phyloP scores from a whole-genome alignment of 2,888 invertebrate species.

The Synergus japonicus region DNA sequence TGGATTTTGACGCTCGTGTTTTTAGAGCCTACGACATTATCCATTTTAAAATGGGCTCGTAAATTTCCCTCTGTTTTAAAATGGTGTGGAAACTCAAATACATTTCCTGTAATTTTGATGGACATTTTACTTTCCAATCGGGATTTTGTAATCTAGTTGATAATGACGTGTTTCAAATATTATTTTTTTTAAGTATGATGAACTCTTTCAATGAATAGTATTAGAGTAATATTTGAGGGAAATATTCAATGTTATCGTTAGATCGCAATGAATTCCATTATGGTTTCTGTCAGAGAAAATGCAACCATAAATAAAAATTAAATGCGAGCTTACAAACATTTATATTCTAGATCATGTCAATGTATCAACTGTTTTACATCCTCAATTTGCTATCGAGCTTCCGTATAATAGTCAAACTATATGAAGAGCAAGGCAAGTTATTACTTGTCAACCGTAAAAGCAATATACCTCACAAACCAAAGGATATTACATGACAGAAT shows the following conservation, averaged over 20 bases:
- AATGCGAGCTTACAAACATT: neutral
- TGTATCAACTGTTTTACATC: neutral
- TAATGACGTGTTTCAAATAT: too few relatives aligned
- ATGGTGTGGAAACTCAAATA: neutral
- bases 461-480: slow-evolving; percentile 23
- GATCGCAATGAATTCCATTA: neutral
- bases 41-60: neutral
- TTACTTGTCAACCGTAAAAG: slow-evolving; percentile 32
- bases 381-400: slow-evolving; percentile 11
- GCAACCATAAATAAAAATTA: slow-evolving; percentile 11
- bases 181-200: too few relatives aligned
- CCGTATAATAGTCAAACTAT: slow-evolving; percentile 27
- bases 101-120: too few relatives aligned
- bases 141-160: too few relatives aligned
- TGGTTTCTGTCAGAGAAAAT: neutral
- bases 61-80: neutral
- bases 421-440: slow-evolving; percentile 29
- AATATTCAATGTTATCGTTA: too few relatives aligned
- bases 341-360: slow-evolving; percentile 11
- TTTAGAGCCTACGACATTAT: slow-evolving; percentile 1
- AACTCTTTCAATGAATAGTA: too few relatives aligned
- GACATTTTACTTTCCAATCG: too few relatives aligned
- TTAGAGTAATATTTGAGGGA: too few relatives aligned
- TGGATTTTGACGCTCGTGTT: slow-evolving; percentile 26
- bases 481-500: slow-evolving; percentile 33